Evolutionary conservation across 2,888 invertebrate species (phyloP), one percentile per base, ranked within the genome.

Genomic region (Pristionchus fissidentatus): DNA sequence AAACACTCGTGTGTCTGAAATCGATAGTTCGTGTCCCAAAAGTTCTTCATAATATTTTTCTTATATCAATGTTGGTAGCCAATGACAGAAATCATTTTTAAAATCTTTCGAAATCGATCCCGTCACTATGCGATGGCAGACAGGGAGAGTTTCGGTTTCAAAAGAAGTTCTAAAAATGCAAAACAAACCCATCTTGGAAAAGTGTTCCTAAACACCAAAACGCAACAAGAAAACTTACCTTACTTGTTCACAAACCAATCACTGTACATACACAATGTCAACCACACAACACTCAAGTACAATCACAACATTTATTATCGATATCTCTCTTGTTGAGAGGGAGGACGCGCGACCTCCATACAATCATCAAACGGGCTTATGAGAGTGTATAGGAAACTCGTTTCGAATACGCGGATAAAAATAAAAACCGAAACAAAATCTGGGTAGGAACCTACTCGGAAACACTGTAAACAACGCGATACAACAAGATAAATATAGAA

Each of bases 301-400:
- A 70, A 70, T 70, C 43, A 70, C 70, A 41, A 70, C 70, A 70
- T 70, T 43, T 70, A 70, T 43, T 70, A 41, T 22, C 38, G 70
- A 70, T 70, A 70, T 70, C 70, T 32, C 15, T 66, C 32, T n/a
- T n/a, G n/a, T n/a, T n/a, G n/a, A n/a, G n/a, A n/a, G 35, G 15
- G 66, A 70, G 41, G 70, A 5, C 7, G 26, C 70, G 32, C 0
- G 26, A 41, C 41, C 41, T 41, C 70, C 26, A n/a, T n/a, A n/a
- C n/a, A n/a, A n/a, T 70, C 13, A 10, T 70, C 4, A n/a, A 70
- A 70, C 70, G 22, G 70, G 41, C 41, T 62, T 62, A n/a, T 66
- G 70, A 41, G 41, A 41, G n/a, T 10, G 70, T 41, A 41, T 70
- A 41, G 41, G 43, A 70, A 41, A 70, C 70, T 70, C 70, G 70